Conservation (phyloP, 2,113 vertebrate genomes). For the Malurus cyaneus region DNA sequence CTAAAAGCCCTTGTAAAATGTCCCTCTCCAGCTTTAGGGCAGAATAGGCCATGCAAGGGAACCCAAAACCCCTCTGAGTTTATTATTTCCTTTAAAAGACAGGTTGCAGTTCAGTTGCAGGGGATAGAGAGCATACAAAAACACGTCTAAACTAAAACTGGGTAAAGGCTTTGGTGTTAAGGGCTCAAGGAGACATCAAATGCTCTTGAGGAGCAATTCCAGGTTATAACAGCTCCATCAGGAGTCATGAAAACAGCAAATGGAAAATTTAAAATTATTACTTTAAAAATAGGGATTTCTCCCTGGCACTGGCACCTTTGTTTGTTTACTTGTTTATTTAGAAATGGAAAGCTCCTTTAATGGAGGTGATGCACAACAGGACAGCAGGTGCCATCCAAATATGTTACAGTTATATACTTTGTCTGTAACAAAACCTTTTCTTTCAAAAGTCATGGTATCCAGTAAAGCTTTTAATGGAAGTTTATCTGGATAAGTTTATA, state of each 20-base stretch:
- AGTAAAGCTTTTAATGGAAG: background rate
- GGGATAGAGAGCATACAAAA: background rate
- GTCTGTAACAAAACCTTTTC: background rate
- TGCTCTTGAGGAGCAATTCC: background rate
- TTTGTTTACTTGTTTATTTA: background rate
- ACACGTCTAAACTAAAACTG: background rate
- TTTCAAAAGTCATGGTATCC: background rate
- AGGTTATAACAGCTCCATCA: background rate
- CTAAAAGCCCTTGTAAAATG: background rate
- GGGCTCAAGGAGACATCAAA: background rate
- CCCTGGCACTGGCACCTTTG: accelerated
- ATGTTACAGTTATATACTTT: background rate
- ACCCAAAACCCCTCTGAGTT: background rate
- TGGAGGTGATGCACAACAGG: background rate
- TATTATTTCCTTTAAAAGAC: background rate
- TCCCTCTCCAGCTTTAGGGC: background rate
- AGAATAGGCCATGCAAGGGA: background rate
- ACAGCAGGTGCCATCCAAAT: background rate
- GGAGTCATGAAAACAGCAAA: background rate
- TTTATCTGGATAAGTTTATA: background rate
- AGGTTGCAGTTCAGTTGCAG: background rate
- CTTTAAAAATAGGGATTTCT: background rate
- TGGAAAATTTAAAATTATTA: background rate
- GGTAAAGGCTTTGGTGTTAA: background rate
- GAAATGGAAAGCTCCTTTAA: background rate